Evolutionary conservation across 2,113 vertebrate species (phyloP).

Genomic region (Leucosticte australis): DNA sequence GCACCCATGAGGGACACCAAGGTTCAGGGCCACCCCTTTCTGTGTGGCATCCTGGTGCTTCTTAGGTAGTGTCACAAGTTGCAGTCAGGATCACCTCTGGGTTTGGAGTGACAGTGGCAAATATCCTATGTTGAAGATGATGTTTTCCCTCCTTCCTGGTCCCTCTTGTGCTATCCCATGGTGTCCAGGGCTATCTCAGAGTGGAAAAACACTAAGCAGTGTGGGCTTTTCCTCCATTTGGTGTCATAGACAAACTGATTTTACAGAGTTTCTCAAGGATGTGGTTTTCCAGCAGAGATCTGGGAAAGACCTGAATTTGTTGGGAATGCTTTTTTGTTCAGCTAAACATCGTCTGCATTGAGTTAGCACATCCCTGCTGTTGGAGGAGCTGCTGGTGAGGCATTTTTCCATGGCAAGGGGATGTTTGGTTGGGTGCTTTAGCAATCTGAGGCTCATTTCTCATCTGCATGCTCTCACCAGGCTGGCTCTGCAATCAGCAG

Average conservation of each 20-base stretch:
- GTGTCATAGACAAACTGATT: constrained; percentile 43
- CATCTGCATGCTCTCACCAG: constrained; percentile 50
- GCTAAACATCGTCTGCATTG: neutral
- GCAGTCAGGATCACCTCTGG: neutral
- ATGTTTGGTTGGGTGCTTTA: constrained; percentile 49
- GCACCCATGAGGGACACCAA: neutral
- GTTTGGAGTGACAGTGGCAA: neutral
- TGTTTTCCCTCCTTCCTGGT: neutral
- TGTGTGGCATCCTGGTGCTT: neutral
- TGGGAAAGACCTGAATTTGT: neutral
- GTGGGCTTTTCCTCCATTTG: neutral
- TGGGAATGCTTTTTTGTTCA: constrained; percentile 9
- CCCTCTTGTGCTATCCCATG: neutral
- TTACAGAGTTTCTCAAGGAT: neutral
- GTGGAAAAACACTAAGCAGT: neutral
- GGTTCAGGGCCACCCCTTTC: neutral
- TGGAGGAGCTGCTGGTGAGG: constrained; percentile 22
- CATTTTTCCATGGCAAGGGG: neutral
- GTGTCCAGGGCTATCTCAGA: neutral
- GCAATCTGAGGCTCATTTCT: constrained; percentile 42
- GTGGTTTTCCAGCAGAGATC: constrained; percentile 24
- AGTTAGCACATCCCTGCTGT: neutral
- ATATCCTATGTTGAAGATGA: neutral
- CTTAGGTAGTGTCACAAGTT: neutral
- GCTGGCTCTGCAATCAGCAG: constrained; percentile 24